Conservation (phyloP, 2,113 vertebrate species). For the Mirounga angustirostris region DNA sequence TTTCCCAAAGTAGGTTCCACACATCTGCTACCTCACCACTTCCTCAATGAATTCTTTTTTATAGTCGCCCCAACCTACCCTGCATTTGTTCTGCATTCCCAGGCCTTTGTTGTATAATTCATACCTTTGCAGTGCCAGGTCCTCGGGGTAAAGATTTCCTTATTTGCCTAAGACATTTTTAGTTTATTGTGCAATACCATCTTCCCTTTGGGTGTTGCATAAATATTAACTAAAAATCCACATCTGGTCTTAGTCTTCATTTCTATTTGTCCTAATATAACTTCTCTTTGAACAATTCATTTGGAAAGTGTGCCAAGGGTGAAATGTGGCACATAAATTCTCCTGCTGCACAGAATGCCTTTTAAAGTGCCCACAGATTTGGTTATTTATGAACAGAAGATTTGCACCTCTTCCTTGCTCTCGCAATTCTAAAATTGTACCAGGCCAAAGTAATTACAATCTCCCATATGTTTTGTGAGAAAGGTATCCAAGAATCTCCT, state of each 20-base stretch:
- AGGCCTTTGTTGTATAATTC: constrained; percentile 82
- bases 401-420: constrained; percentile 77
- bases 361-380: constrained; percentile 76
- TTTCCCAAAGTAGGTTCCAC: constrained; percentile 71
- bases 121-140: constrained; percentile 80
- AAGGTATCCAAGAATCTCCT: constrained; percentile 70
- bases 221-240: constrained; percentile 84
- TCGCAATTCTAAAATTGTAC: constrained; percentile 62
- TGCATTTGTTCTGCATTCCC: constrained; percentile 78
- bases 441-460: constrained; percentile 74
- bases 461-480: constrained; percentile 73
- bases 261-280: constrained; percentile 84
- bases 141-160: constrained; percentile 81
- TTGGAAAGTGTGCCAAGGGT: constrained; percentile 81
- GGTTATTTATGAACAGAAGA: constrained; percentile 83
- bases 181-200: constrained; percentile 84
- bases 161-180: constrained; percentile 83
- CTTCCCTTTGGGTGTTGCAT: constrained; percentile 85
- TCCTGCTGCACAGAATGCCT: constrained; percentile 65
- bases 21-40: constrained; percentile 80
- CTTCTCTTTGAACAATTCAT: constrained; percentile 83
- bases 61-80: constrained; percentile 66
- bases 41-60: constrained; percentile 83
- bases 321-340: constrained; percentile 81
- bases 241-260: constrained; percentile 80